Conservation (phyloP, 1,140 invertebrate genomes). For the Bicyclus anynana region DNA sequence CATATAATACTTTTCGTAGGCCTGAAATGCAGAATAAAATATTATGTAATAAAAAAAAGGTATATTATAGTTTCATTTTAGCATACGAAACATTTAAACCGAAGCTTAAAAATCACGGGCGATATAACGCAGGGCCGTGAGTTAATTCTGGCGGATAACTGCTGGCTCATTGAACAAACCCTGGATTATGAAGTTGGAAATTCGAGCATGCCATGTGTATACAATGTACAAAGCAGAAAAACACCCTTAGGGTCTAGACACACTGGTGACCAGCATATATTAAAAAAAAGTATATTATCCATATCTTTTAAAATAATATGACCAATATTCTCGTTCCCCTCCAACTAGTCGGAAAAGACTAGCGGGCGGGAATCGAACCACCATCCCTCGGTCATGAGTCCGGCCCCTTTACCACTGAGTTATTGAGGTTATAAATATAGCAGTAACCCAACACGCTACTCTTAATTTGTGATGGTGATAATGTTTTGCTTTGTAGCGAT, state of each 20-base stretch:
- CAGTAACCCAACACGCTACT: too few species aligned
- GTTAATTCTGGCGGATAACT: slow-evolving; percentile 53
- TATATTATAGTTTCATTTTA: background rate
- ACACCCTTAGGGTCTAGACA: slow-evolving; percentile 15
- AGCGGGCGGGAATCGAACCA: too few species aligned
- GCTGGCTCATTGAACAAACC: slow-evolving; percentile 56
- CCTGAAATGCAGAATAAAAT: background rate
- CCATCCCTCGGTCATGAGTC: too few species aligned
- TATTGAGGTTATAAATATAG: too few species aligned
- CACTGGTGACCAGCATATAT: background rate
- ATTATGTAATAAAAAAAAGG: background rate
- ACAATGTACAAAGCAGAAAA: slow-evolving; percentile 64
- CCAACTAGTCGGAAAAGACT: too few species aligned
- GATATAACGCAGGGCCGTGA: slow-evolving; percentile 24
- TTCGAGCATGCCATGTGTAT: slow-evolving; percentile 56
- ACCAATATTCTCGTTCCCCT: too few species aligned
- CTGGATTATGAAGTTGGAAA: slow-evolving; percentile 67
- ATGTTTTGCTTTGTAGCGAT: too few species aligned
- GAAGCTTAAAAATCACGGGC: slow-evolving; percentile 31
- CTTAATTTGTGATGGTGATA: too few species aligned
- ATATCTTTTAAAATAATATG: too few species aligned
- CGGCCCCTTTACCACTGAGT: too few species aligned
- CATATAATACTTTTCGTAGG: too few species aligned
- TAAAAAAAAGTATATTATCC: too few species aligned
- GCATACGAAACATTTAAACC: slow-evolving; percentile 9